These are phyloP conservation scores for Spilogale gracilis DNA, from an alignment of 2,113 vertebrate species.

Conservation along the genomic window DNA sequence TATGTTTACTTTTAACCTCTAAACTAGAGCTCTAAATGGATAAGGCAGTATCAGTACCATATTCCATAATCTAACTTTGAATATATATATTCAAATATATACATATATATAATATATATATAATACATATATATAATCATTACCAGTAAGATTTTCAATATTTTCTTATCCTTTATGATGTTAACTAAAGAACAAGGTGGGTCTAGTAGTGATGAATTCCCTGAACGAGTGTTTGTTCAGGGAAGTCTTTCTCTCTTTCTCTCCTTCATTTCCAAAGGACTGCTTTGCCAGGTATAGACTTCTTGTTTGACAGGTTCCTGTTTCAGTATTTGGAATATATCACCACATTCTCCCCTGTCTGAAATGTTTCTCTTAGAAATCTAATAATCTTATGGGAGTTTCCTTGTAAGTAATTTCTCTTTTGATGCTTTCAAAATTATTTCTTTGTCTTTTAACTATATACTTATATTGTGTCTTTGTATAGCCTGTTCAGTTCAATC, in stretches of 20 bases:
- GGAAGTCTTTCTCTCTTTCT: background rate
- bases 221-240: background rate
- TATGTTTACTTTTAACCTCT: background rate
- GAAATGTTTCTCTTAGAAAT: background rate
- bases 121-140: background rate
- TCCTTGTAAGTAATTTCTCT: background rate
- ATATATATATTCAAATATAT: background rate
- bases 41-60: background rate
- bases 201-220: background rate
- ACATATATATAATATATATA: background rate
- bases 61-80: background rate
- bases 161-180: background rate
- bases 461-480: background rate
- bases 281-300: background rate
- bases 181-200: background rate
- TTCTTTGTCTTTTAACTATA: background rate
- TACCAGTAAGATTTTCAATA: background rate
- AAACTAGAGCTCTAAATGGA: background rate
- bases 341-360: background rate
- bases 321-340: background rate
- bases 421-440: background rate
- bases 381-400: background rate
- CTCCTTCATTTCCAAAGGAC: background rate
- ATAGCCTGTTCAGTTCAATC: background rate
- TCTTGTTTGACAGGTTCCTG: background rate